These are phyloP conservation scores for Podarcis cretensis DNA, from an alignment of 2,113 vertebrate genomes.

Conservation along the genomic window DNA sequence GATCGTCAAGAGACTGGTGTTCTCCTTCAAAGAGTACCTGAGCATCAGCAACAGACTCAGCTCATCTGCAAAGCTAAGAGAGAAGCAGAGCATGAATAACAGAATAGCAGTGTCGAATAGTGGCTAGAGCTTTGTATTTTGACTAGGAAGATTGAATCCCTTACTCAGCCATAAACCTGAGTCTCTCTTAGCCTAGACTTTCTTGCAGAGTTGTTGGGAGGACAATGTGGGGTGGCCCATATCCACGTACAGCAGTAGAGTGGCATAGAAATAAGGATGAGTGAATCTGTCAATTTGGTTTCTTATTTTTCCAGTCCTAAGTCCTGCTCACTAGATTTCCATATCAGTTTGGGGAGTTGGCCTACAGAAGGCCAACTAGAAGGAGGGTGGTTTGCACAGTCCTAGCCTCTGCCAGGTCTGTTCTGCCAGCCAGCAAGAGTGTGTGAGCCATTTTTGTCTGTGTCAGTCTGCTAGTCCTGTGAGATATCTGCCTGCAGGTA, in stretches of 20 bases:
- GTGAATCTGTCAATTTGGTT: too few relatives aligned
- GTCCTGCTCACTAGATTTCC: neutral
- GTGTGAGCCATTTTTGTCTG: too few relatives aligned
- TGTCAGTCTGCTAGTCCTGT: too few relatives aligned
- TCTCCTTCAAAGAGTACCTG: conserved; percentile 77
- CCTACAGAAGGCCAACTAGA: too few relatives aligned
- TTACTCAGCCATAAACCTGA: too few relatives aligned
- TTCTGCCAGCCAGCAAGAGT: too few relatives aligned
- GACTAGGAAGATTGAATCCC: too few relatives aligned
- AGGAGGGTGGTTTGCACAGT: too few relatives aligned
- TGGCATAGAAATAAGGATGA: too few relatives aligned
- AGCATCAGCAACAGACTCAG: conserved; percentile 85
- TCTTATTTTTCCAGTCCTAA: neutral
- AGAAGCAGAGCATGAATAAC: accelerated
- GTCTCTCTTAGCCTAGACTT: neutral
- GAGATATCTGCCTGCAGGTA: too few relatives aligned
- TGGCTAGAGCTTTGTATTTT: neutral
- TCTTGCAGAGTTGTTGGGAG: neutral
- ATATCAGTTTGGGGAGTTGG: too few relatives aligned
- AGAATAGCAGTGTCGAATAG: neutral
- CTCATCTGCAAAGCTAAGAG: conserved; percentile 82
- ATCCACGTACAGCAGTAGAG: neutral
- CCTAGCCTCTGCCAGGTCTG: too few relatives aligned
- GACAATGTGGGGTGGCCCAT: neutral
- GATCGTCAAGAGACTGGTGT: conserved; percentile 82